Base-by-base conservation (phyloP, 2,888 invertebrate genomes). In the Dilophus febrilis region DNA sequence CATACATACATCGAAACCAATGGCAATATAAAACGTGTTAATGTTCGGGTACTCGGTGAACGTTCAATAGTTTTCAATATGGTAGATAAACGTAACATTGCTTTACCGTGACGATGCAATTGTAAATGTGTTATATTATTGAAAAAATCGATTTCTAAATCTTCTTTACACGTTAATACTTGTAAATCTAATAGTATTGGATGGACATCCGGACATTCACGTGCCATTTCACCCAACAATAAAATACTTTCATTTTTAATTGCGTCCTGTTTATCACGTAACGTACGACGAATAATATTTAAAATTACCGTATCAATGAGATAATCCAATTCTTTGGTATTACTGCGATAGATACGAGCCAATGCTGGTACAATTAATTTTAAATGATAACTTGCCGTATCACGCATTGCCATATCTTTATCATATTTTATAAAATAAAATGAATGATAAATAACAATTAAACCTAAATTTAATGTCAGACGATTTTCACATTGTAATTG, bases 131-230 rank as follows among this genome's bases (percentile, higher is more conserved):
- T 74, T 53, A 92, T 75, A 56, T 94, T 95, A 53, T 88, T 86
- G 56, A 92, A 95, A 68, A 97, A 92, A 60, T 97, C 94, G 0
- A 83, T 78, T 58, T 95, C 92, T 8, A 69, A 58, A 56, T 95
- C 90, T 35, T 59, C 64, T 56, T 74, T 70, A 52, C 79, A 78
- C 0, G 74, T 67, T 27, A 84, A 61, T 28, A 67, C 61, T n/a
- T 72, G 65, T 40, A 86, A 61, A 62, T 87, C 85, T 14, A 69
- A 65, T 2, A 87, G 59, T 0, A 85, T 71, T 3, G 75, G 72
- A 57, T 86, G 81, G 0, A 72, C 65, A 1, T 72, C 68, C 0
- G 76, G 65, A 54, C 82, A 82, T 56, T 82, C 76, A 47, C 79
- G 68, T 0, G 77, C 71, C 55, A 92, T 64, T 50, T 76, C 74